phyloP scores from a whole-genome alignment of 2,888 invertebrate species.

The Athalia cordata region DNA sequence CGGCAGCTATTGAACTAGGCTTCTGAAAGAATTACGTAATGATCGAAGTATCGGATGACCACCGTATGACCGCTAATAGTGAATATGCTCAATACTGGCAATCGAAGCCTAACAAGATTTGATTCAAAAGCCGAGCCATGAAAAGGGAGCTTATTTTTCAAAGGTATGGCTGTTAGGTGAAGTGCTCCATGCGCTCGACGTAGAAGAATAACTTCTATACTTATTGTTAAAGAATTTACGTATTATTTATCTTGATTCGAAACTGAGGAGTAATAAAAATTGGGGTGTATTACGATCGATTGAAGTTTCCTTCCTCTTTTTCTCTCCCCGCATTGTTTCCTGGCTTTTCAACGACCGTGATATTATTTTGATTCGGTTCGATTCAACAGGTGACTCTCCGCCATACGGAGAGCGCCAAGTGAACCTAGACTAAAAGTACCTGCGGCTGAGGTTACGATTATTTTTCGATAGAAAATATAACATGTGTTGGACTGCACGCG shows the following conservation, averaged over 20 bases:
- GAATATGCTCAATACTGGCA: background rate
- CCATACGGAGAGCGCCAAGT: conserved; percentile 67
- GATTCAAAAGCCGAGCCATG: background rate
- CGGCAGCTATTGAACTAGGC: background rate
- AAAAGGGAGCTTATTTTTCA: background rate
- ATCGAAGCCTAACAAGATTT: conserved; percentile 2
- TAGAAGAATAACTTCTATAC: too few relatives aligned
- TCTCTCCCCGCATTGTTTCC: background rate
- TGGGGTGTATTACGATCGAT: background rate
- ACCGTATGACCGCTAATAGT: background rate
- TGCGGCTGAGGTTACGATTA: conserved; percentile 54
- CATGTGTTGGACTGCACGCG: conserved; percentile 66
- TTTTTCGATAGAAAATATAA: conserved; percentile 59
- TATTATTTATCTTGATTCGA: background rate
- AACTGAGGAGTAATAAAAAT: background rate
- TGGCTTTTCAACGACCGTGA: conserved; percentile 50
- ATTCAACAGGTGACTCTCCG: conserved; percentile 66
- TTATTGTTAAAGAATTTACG: too few relatives aligned
- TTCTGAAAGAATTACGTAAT: conserved; percentile 2
- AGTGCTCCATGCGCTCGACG: too few relatives aligned
- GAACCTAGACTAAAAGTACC: conserved; percentile 38
- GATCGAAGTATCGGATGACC: background rate
- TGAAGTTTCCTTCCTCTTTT: background rate
- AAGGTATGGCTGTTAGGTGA: too few relatives aligned
- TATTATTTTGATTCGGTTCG: conserved; percentile 65